phyloP scores from a whole-genome alignment of 2,797 vertebrate species.

The Sarcophilus harrisii region DNA sequence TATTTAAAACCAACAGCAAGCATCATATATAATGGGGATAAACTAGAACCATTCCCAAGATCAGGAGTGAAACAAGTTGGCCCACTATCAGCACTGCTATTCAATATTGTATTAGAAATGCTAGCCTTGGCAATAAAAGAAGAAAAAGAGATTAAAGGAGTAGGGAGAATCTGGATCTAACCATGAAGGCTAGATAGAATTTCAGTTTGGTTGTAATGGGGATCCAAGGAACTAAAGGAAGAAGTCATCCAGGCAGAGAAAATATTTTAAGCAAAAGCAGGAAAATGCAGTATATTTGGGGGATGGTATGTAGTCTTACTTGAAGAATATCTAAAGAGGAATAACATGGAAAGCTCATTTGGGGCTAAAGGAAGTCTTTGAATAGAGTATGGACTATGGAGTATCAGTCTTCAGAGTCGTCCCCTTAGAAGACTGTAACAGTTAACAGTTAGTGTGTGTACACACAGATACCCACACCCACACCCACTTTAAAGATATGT shows the following conservation, averaged over 20 bases:
- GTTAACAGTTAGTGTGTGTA: not conserved
- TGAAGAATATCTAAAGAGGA: not conserved
- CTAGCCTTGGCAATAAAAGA: too few relatives aligned
- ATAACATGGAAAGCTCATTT: not conserved
- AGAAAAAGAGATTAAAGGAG: not conserved
- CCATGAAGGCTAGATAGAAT: not conserved
- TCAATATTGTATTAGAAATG: too few relatives aligned
- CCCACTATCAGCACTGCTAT: too few relatives aligned
- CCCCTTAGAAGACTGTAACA: not conserved
- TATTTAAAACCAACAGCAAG: too few relatives aligned
- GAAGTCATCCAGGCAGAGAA: not conserved
- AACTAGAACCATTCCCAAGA: too few relatives aligned
- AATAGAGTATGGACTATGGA: not conserved
- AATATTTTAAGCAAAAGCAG: not conserved
- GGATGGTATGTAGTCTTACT: not conserved
- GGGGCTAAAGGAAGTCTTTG: not conserved
- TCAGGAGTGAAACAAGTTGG: too few relatives aligned
- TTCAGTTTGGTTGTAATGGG: not conserved
- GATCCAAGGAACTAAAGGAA: not conserved
- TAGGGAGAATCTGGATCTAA: not conserved
- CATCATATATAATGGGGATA: too few relatives aligned
- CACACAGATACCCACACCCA: not conserved
- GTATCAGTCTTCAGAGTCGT: not conserved
- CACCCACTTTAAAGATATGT: not conserved
- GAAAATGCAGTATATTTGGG: not conserved